Evolutionary conservation across 2,797 vertebrate species (phyloP), one percentile per base, ranked within the genome.

Genomic region (Alca torda): DNA sequence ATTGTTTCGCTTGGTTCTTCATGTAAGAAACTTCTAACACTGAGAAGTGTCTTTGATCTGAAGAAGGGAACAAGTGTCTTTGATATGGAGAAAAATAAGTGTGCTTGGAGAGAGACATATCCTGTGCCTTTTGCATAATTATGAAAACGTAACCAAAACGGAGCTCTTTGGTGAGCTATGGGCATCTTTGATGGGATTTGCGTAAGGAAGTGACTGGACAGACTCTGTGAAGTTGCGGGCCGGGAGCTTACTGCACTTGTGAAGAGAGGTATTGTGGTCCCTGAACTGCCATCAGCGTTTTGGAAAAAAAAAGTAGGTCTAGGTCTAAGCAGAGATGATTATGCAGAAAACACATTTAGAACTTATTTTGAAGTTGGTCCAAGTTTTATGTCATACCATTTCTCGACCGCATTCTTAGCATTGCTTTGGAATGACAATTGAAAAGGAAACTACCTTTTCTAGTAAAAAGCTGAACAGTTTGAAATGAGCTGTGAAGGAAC

Each of bases 281-380:
- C 54, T 3, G 6, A 82, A 83, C 7, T 59, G 61, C 30, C 73
- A 90, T 78, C 50, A 78, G 37, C 0, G 0, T 78, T 91, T 59
- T 75, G 61, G 39, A 13, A 61, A 68, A 61, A 41, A 51, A 53
- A 43, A 48, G 57, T n/a, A 68, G 4, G 21, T 50, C 56, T 67
- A 70, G 23, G 23, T 82, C 64, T 89, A 84, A 82, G 73, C 69
- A 73, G 83, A 84, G 61, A 67, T 48, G 67, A 90, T 96, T 87
- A 48, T 67, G 70, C 39, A 94, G 70, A 89, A 93, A 93, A 82
- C 33, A 92, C 48, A 69, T 82, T 92, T 94, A 92, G 77, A 92
- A 79, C 20, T 84, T 90, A 84, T 63, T 73, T 61, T 94, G 64
- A 95, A 93, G 46, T 63, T 3, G 3, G 31, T 73, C 77, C 90